Conservation (phyloP, 2,797 vertebrate species). For the Vireo griseus region DNA sequence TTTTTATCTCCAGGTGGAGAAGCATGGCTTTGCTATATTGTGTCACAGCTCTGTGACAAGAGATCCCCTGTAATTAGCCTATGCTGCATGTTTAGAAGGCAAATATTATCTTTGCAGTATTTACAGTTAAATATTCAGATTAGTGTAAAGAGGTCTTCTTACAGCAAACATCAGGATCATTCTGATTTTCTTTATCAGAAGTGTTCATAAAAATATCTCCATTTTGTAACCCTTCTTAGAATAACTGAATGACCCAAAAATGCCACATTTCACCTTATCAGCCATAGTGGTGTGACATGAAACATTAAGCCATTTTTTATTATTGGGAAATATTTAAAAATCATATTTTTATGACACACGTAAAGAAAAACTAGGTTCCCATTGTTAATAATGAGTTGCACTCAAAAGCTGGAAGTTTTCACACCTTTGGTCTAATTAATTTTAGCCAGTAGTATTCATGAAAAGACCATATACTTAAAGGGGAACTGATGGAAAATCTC, state of each 20-base stretch:
- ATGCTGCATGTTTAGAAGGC: not conserved
- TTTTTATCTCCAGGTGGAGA: not conserved
- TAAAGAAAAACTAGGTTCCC: not conserved
- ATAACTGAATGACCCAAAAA: not conserved
- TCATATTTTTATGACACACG: not conserved
- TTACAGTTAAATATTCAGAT: not conserved
- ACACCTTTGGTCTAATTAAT: not conserved
- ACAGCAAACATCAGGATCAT: not conserved
- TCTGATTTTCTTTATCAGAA: not conserved
- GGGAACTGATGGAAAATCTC: not conserved
- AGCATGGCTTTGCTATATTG: not conserved
- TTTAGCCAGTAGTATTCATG: not conserved
- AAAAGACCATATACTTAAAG: not conserved
- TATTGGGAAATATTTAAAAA: not conserved
- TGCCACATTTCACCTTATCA: not conserved
- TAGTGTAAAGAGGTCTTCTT: not conserved
- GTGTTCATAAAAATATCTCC: not conserved
- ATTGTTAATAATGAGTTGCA: not conserved
- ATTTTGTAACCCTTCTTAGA: not conserved
- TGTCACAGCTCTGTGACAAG: not conserved
- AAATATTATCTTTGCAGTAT: not conserved
- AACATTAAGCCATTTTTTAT: not conserved
- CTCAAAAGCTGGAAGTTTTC: not conserved
- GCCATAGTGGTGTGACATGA: fast-evolving
- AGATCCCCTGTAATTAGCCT: no score